Percentiles rank a stretch among this genome's conserved stretches.
phyloP scores from a whole-genome alignment of 2,888 invertebrate species.

The Lithophane leautieri region DNA sequence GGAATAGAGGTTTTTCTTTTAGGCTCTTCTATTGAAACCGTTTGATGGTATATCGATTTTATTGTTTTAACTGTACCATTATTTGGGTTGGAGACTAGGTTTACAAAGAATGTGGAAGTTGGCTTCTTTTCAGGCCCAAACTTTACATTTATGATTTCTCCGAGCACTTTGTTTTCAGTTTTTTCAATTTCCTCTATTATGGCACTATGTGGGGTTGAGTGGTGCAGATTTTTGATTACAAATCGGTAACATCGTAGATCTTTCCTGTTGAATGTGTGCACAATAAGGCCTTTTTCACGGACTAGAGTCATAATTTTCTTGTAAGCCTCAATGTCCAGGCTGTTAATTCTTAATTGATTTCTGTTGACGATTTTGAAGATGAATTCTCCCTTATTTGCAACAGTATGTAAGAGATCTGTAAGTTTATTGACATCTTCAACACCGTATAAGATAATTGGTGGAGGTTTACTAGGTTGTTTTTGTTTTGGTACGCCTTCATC shows the following conservation, averaged over 20 bases:
- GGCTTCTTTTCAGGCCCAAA: neutral
- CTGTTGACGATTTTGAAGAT: neutral
- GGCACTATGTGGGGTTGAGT: no score
- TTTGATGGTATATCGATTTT: slow-evolving; percentile 1
- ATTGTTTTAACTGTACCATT: slow-evolving; percentile 5
- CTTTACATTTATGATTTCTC: slow-evolving; percentile 3
- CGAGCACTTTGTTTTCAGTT: neutral
- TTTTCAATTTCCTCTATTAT: neutral
- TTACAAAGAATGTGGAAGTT: slow-evolving; percentile 4
- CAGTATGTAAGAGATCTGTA: neutral
- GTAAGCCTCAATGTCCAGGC: neutral
- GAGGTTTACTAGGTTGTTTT: neutral
- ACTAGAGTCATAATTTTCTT: slow-evolving; percentile 3
- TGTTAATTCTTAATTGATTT: neutral
- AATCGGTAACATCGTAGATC: neutral
- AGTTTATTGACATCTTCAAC: neutral
- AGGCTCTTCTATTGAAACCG: neutral
- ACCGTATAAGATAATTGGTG: neutral
- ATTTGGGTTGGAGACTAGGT: neutral
- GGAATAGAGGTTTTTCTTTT: neutral
- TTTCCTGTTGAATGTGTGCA: no score
- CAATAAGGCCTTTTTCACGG: neutral
- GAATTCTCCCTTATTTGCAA: neutral
- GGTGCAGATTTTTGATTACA: slow-evolving; percentile 1
- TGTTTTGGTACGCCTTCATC: neutral